Percentiles rank a stretch among this genome's conserved stretches.
phyloP scores from a whole-genome alignment of 1,140 invertebrate genomes.

The Dryas iulia region DNA sequence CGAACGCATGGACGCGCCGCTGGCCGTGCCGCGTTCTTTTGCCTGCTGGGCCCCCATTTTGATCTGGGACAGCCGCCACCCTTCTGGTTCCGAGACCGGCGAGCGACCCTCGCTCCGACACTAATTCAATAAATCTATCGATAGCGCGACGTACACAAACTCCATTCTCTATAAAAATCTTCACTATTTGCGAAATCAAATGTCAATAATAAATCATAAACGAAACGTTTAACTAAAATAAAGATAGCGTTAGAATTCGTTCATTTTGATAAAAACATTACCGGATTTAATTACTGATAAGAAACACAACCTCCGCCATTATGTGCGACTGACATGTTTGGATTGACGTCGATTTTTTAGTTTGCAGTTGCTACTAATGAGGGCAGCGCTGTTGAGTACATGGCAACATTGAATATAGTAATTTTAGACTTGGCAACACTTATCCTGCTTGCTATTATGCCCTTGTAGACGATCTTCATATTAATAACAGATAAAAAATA shows the following conservation, averaged over 20 bases:
- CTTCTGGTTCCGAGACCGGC: slow-evolving; percentile 33
- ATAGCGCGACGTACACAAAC: slow-evolving; percentile 49
- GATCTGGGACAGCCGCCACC: slow-evolving; percentile 37
- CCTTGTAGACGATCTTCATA: neutral
- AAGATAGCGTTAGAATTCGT: slow-evolving; percentile 23
- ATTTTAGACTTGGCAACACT: neutral
- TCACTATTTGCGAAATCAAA: slow-evolving; percentile 23
- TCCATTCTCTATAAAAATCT: slow-evolving; percentile 43
- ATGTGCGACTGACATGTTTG: slow-evolving; percentile 67
- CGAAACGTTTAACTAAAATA: neutral
- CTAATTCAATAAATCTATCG: slow-evolving; percentile 65
- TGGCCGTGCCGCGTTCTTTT: slow-evolving; percentile 87
- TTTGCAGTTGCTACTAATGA: slow-evolving; percentile 32
- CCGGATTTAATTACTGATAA: slow-evolving; percentile 50
- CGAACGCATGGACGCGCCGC: slow-evolving; percentile 84
- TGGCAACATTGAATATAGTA: neutral
- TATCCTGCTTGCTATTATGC: neutral
- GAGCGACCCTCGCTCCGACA: slow-evolving; percentile 37
- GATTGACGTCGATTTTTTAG: slow-evolving; percentile 71
- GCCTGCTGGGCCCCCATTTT: slow-evolving; percentile 93
- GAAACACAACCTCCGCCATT: slow-evolving; percentile 73
- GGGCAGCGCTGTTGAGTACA: slow-evolving; percentile 42
- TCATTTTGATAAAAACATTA: slow-evolving; percentile 49
- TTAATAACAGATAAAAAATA: neutral
- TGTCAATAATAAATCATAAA: slow-evolving; percentile 18